phyloP scores from a whole-genome alignment of 2,797 vertebrate genomes.

The Mormyrus proboscirostris region DNA sequence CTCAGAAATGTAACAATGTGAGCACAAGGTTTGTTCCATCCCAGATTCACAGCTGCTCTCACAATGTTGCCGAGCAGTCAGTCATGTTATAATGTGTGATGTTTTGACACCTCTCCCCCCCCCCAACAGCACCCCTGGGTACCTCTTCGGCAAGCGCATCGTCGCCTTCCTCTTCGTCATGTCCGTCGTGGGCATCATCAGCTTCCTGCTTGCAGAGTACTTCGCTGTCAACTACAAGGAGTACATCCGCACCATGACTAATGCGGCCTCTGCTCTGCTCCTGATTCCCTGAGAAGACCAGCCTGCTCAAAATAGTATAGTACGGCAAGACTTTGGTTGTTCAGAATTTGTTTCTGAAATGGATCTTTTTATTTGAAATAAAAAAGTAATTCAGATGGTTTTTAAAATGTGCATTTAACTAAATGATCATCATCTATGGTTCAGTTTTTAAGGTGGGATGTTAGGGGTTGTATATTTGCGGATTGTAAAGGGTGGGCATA shows the following conservation, averaged over 20 bases:
- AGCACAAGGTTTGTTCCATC: background rate
- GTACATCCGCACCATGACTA: constrained; percentile 72
- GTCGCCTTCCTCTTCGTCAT: constrained; percentile 81
- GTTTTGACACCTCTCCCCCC: background rate
- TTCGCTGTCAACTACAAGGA: constrained; percentile 75
- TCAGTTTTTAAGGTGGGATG: background rate
- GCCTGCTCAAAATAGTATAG: background rate
- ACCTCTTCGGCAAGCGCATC: constrained; percentile 85
- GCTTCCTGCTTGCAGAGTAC: constrained; percentile 67
- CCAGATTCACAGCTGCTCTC: background rate
- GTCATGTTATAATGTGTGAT: background rate
- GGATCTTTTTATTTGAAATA: background rate
- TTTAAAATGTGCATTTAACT: background rate
- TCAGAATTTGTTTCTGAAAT: background rate
- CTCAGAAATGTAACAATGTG: background rate
- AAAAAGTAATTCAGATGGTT: background rate
- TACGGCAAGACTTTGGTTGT: background rate
- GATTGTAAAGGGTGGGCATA: background rate
- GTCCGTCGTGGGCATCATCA: constrained; percentile 80
- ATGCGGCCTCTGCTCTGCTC: constrained; percentile 74
- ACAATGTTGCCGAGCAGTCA: background rate
- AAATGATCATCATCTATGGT: background rate
- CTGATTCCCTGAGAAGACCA: constrained; percentile 69
- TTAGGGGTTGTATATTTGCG: background rate
- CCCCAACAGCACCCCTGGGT: constrained; percentile 78